These are phyloP conservation scores for Magallana ariakensis DNA, from an alignment of 1,140 invertebrate genomes.

Conservation along the genomic window DNA sequence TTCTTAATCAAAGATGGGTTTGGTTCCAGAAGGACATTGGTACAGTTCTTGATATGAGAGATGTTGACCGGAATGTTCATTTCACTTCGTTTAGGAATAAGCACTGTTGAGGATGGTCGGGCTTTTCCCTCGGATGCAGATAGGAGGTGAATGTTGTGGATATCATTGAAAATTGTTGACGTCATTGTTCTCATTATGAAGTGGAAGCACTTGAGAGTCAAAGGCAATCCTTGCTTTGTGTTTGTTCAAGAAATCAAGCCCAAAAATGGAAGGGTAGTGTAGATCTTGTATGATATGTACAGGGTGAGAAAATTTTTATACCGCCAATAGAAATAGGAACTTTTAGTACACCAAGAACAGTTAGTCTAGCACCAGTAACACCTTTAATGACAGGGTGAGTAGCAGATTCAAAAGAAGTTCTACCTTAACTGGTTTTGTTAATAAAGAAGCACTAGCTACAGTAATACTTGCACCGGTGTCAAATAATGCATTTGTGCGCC, in stretches of 20 bases:
- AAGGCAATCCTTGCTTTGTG: conserved; percentile 17
- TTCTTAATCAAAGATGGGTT: conserved; percentile 13
- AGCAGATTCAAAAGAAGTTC: neutral
- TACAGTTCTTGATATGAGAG: neutral
- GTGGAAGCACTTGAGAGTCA: neutral
- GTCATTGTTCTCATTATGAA: neutral
- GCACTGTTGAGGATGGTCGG: conserved; percentile 3
- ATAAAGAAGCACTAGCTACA: conserved; percentile 23
- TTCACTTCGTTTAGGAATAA: conserved; percentile 34
- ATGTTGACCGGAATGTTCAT: conserved; percentile 25
- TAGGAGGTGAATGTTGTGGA: neutral
- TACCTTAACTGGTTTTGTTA: neutral
- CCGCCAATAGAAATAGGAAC: neutral
- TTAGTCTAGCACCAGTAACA: conserved; percentile 6
- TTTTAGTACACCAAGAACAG: conserved; percentile 14
- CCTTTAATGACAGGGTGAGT: conserved; percentile 24
- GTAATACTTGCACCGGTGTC: conserved; percentile 33
- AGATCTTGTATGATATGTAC: conserved; percentile 38
- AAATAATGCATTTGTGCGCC: conserved; percentile 9
- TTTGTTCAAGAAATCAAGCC: conserved; percentile 44
- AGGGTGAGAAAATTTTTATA: neutral
- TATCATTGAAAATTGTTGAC: no score
- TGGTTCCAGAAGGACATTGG: conserved; percentile 35
- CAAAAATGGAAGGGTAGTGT: conserved; percentile 43
- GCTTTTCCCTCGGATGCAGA: neutral